Base-by-base conservation (phyloP, 2,113 vertebrate genomes). In the Cheirogaleus medius region DNA sequence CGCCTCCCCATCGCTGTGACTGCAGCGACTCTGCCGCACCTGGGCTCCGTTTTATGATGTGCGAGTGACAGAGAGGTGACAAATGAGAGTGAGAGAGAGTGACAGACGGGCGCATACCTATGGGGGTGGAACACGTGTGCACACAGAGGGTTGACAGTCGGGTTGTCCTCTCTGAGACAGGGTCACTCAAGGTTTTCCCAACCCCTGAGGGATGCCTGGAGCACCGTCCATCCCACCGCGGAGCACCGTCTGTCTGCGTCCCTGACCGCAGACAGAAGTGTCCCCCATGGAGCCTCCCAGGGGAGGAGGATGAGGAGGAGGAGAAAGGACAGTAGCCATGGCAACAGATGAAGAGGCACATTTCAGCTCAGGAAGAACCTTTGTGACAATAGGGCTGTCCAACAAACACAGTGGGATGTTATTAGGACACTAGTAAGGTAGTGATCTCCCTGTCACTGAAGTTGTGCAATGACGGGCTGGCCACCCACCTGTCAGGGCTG, bases 61-160 rank as follows among this genome's bases (percentile, higher is more conserved):
- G 54, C 71, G 66, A 94, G 93, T 96, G 97, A 96, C 97, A 97
- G 97, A 54, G 73, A 81, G 74, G 86, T 92, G 95, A 94, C 84
- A 90, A 93, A 87, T 64, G 94, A 90, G 78, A 63, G 37, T 6
- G 0, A 44, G n/a, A 27, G 56, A 85, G 63, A 95, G 66, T 97
- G 97, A 97, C 96, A 97, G 95, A 69, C 17, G 0, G 91, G 56
- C 49, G 44, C 73, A 52, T 83, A 76, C 13, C 0, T 3, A 5
- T 5, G 20, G 69, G 27, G 69, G 69, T 27, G 78, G 69, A 60
- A 47, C 93, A 71, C 4, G 13, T 71, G 97, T 1, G 0, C 34
- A 32, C 14, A 6, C 66, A n/a, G 29, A 69, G 74, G 52, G 37
- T 23, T 98, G 97, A 81, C 93, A 87, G 86, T 52, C 80, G 91